Conservation (phyloP, 2,113 vertebrate genomes). For the Carassius gibelio region DNA sequence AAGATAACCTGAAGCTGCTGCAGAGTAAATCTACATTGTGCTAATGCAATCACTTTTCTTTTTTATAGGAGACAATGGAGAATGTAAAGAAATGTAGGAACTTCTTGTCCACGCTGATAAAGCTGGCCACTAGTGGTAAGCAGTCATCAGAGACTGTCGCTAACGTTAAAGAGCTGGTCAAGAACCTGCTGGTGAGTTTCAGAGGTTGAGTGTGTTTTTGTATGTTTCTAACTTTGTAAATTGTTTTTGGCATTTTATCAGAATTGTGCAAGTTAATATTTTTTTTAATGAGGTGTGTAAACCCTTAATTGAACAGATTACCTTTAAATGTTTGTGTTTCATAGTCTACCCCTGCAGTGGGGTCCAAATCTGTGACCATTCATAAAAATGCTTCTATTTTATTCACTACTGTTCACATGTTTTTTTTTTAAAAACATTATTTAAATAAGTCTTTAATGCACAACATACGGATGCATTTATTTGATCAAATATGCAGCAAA, state of each 20-base stretch:
- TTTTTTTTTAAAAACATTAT: not conserved
- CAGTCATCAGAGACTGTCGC: constrained; percentile 92
- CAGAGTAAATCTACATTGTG: not conserved
- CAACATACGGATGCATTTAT: too few species aligned
- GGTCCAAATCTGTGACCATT: not conserved
- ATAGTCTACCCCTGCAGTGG: not conserved
- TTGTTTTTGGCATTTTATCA: not conserved
- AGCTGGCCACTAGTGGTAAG: constrained; percentile 93
- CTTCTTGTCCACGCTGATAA: constrained; percentile 96
- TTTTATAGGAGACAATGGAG: constrained; percentile 91
- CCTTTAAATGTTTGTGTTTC: not conserved
- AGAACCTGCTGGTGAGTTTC: constrained; percentile 90
- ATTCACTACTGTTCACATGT: not conserved
- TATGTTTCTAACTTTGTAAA: not conserved
- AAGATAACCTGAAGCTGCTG: not conserved
- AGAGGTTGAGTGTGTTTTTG: not conserved
- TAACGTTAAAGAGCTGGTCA: constrained; percentile 92
- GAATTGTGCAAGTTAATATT: not conserved
- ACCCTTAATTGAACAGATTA: not conserved
- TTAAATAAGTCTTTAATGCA: not conserved
- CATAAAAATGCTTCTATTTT: not conserved
- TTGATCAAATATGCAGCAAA: not conserved
- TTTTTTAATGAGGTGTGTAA: not conserved
- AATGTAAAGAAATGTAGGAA: constrained; percentile 99
- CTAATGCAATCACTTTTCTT: constrained; percentile 3